These are phyloP conservation scores for Aphelinus atriplicis DNA, from an alignment of 1,140 invertebrate species.

Conservation along the genomic window DNA sequence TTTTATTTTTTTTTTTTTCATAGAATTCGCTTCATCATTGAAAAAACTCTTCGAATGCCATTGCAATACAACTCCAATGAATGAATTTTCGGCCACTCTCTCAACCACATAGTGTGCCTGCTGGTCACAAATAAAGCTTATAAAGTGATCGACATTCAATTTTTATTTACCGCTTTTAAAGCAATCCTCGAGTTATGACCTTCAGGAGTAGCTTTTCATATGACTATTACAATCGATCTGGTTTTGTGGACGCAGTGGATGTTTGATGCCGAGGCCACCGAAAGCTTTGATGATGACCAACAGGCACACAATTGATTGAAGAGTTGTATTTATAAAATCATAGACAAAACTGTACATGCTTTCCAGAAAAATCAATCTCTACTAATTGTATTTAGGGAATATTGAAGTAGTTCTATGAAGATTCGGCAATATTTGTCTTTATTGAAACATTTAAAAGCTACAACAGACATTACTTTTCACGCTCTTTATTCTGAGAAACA, in stretches of 20 bases:
- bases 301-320: conserved; percentile 62
- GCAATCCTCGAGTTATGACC: neutral
- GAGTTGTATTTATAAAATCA: conserved; percentile 28
- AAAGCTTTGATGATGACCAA: conserved; percentile 52
- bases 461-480: conserved; percentile 44
- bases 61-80: conserved; percentile 31
- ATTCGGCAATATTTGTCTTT: conserved; percentile 45
- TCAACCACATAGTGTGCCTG: conserved; percentile 36
- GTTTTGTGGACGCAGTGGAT: conserved; percentile 66
- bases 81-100: conserved; percentile 30
- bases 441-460: conserved; percentile 53
- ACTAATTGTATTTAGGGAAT: neutral
- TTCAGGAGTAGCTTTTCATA: neutral
- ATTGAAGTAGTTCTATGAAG: conserved; percentile 25
- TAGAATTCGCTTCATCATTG: conserved; percentile 5
- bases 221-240: conserved; percentile 48
- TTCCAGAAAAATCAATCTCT: neutral
- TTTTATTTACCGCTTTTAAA: neutral
- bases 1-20: neutral
- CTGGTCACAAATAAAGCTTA: conserved; percentile 36
- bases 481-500: conserved; percentile 18
- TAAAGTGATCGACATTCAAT: conserved; percentile 9
- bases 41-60: conserved; percentile 42
- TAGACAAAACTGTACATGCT: neutral
- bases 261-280: conserved; percentile 49